phyloP scores from a whole-genome alignment of 2,888 invertebrate species.

The Agriopis marginaria region DNA sequence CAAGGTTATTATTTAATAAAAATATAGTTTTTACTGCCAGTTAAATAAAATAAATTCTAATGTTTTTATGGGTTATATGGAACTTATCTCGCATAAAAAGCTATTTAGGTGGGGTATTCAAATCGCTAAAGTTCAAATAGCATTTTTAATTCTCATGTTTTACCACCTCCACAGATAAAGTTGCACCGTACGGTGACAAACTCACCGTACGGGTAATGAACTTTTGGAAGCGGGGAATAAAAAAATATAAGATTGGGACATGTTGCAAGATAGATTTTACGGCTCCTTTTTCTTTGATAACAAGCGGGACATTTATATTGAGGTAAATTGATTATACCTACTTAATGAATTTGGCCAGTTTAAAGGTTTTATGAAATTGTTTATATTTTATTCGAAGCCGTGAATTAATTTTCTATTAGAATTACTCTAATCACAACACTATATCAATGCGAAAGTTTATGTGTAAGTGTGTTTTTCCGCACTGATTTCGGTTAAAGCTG shows the following conservation, averaged over 20 bases:
- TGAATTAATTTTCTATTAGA: no score
- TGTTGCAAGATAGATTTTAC: slow-evolving; percentile 12
- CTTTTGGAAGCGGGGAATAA: slow-evolving; percentile 18
- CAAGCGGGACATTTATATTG: slow-evolving; percentile 3
- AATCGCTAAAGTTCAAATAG: neutral
- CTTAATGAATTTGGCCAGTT: neutral
- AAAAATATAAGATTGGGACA: slow-evolving; percentile 3
- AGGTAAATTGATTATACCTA: slow-evolving; percentile 11
- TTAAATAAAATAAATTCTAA: neutral
- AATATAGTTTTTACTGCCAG: neutral
- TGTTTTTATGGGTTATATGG: neutral
- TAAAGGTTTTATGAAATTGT: neutral
- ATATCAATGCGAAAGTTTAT: no score
- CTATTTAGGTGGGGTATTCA: neutral
- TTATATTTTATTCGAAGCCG: no score
- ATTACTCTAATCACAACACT: no score
- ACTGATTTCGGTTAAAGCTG: no score
- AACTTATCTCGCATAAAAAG: neutral
- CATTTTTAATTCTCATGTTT: neutral
- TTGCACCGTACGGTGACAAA: slow-evolving; percentile 2
- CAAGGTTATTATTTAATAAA: no score
- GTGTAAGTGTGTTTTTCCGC: no score
- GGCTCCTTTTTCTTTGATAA: slow-evolving; percentile 12
- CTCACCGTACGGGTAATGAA: slow-evolving; percentile 19
- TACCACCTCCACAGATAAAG: neutral